These are phyloP conservation scores for Mactra quadrangularis DNA, from an alignment of 1,140 invertebrate genomes.

Conservation along the genomic window DNA sequence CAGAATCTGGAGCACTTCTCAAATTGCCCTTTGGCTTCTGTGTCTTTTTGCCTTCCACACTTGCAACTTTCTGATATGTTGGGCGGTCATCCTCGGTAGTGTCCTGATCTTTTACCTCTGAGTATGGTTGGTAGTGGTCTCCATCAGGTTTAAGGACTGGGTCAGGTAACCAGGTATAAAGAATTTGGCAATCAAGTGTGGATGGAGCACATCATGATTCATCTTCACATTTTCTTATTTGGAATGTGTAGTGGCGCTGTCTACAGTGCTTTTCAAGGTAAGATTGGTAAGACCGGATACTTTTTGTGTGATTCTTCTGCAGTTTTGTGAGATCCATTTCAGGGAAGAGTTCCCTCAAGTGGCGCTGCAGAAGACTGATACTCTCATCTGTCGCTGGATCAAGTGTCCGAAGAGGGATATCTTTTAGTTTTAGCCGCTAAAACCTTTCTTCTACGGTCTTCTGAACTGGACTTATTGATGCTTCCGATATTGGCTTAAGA, in stretches of 20 bases:
- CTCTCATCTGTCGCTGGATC: neutral
- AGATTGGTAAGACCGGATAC: neutral
- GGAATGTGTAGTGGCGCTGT: too few relatives aligned
- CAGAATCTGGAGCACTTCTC: neutral
- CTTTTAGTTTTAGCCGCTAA: conserved; percentile 23
- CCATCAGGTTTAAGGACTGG: too few relatives aligned
- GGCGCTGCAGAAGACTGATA: neutral
- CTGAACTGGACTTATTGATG: conserved; percentile 48
- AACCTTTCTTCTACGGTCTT: conserved; percentile 14
- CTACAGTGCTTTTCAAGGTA: conserved; percentile 7
- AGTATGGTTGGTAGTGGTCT: conserved; percentile 4
- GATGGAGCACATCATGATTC: too few relatives aligned
- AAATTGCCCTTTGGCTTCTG: neutral
- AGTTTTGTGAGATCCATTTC: neutral
- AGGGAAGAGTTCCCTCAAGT: conserved; percentile 18
- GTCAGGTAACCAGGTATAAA: too few relatives aligned
- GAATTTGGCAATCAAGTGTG: too few relatives aligned
- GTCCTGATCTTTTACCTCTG: neutral
- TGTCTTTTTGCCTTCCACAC: neutral
- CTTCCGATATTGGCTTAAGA: conserved; percentile 34
- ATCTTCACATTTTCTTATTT: too few relatives aligned
- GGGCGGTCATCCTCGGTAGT: conserved; percentile 12
- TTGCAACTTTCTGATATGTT: neutral
- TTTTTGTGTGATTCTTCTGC: conserved; percentile 18
- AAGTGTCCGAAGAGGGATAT: neutral